Conservation (phyloP, 2,797 vertebrate genomes). For the Coluber constrictor region DNA sequence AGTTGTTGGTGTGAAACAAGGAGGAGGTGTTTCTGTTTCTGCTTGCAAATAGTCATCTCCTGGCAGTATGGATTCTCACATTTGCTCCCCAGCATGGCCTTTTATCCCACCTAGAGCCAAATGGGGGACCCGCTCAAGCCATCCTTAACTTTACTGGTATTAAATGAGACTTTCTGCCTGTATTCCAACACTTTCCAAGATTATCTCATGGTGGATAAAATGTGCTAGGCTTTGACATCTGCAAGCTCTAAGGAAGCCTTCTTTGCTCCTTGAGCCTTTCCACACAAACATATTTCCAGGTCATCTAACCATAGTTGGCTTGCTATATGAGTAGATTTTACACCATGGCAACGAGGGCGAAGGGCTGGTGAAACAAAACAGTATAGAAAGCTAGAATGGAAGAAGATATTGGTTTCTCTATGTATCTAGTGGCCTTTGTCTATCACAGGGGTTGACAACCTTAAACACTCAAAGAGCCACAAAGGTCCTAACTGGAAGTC, state of each 20-base stretch:
- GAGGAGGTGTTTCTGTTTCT: not conserved
- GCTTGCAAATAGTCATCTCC: not conserved
- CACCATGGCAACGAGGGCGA: too few species aligned
- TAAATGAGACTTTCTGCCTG: fast-evolving
- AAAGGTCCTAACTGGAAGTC: too few species aligned
- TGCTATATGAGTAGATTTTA: not conserved
- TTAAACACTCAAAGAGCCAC: too few species aligned
- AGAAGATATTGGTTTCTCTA: not conserved
- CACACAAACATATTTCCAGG: not conserved
- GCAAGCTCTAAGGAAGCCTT: too few species aligned
- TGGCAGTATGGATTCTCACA: not conserved
- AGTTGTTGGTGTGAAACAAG: not conserved
- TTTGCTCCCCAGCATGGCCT: not conserved
- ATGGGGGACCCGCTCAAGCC: not conserved
- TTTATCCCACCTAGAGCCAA: not conserved
- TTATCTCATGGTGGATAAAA: not conserved
- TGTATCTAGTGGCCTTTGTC: not conserved
- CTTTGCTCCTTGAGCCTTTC: not conserved
- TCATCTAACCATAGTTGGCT: not conserved
- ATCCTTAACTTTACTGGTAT: not conserved
- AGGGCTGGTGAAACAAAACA: not conserved
- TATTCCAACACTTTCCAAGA: not conserved
- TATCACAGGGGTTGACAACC: not conserved
- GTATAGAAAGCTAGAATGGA: not conserved
- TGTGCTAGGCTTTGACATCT: too few species aligned